A percentile compares a stretch with the other conserved stretches of the same genome.
Conservation (phyloP, 2,797 vertebrate species). For the Taeniopygia guttata region DNA sequence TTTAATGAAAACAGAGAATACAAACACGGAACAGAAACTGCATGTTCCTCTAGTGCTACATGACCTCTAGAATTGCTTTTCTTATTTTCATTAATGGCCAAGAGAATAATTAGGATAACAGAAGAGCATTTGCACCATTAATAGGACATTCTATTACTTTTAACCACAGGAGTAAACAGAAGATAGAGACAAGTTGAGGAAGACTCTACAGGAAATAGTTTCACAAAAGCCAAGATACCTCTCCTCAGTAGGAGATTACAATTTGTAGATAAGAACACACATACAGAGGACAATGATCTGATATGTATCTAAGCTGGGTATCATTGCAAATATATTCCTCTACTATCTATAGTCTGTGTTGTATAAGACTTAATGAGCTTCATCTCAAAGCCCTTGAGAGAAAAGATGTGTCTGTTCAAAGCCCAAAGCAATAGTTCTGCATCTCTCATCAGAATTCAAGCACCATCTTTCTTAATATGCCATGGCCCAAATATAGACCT, state of each 20-base stretch:
- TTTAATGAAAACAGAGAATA: constrained; percentile 1
- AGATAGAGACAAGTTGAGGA: neutral
- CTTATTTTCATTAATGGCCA: neutral
- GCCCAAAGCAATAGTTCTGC: neutral
- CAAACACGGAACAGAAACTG: neutral
- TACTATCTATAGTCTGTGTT: neutral
- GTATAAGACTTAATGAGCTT: neutral
- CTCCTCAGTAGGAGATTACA: neutral
- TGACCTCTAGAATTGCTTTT: neutral
- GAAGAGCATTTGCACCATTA: neutral
- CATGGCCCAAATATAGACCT: neutral
- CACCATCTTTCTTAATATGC: neutral
- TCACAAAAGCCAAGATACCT: neutral
- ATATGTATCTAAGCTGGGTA: neutral
- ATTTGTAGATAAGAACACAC: neutral
- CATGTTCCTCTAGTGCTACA: neutral
- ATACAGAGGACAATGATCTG: neutral
- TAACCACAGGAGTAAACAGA: neutral
- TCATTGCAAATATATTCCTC: neutral
- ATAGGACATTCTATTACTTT: neutral
- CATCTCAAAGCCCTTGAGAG: neutral
- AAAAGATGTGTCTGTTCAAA: neutral
- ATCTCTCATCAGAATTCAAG: neutral
- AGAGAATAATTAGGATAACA: neutral
- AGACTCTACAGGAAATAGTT: neutral